Conservation (phyloP, 2,797 vertebrate species). For the Apogon hyalosoma region DNA sequence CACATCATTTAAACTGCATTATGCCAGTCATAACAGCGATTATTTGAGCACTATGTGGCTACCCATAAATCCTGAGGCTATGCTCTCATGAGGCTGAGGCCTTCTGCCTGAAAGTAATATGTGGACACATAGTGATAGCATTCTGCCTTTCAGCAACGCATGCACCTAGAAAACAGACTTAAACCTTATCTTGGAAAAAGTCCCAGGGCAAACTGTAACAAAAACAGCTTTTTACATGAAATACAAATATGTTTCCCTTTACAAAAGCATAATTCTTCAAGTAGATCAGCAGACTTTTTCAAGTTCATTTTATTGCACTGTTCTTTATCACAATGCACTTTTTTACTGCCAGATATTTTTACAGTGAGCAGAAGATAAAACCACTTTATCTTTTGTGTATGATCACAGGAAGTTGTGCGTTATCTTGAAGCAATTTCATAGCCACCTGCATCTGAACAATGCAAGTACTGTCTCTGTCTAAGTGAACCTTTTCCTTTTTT, state of each 20-base stretch:
- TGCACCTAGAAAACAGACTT: slow-evolving; percentile 9
- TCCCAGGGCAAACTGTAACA: background rate
- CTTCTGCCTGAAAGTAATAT: slow-evolving; percentile 13
- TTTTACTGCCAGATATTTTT: background rate
- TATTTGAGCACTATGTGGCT: slow-evolving; percentile 51
- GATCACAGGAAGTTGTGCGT: background rate
- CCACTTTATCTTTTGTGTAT: slow-evolving; percentile 8
- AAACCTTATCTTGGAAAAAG: slow-evolving; percentile 3
- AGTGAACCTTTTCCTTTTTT: slow-evolving; percentile 11
- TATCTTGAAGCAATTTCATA: background rate
- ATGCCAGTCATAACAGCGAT: slow-evolving; percentile 47
- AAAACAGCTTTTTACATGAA: too few species aligned
- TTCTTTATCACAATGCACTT: background rate
- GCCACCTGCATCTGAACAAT: background rate
- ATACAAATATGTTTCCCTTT: background rate
- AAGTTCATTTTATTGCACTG: background rate
- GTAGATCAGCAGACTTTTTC: background rate
- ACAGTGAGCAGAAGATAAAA: background rate
- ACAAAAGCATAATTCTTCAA: background rate
- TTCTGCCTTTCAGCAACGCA: slow-evolving; percentile 4
- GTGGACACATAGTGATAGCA: slow-evolving; percentile 18
- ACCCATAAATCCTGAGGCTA: slow-evolving; percentile 34
- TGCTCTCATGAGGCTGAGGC: slow-evolving; percentile 30
- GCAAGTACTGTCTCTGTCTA: background rate
- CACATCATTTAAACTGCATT: slow-evolving; percentile 54